Percentiles rank a stretch among this genome's conserved stretches.
Conservation (phyloP, 2,888 invertebrate genomes). For the Minunthozetes semirufus region DNA sequence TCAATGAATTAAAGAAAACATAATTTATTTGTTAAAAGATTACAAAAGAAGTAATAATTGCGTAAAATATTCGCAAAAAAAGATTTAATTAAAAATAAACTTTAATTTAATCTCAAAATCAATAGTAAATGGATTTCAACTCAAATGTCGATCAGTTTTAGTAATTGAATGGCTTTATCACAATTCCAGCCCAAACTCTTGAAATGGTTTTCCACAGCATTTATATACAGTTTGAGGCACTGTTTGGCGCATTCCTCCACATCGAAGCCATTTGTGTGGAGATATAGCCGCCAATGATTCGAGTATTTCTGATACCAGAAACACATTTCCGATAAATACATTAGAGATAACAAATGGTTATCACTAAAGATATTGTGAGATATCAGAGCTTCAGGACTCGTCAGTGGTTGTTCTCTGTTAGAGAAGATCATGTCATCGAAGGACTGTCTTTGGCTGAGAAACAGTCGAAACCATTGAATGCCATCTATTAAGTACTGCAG, state of each 20-base stretch:
- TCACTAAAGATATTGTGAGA: slow-evolving; percentile 45
- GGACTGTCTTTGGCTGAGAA: slow-evolving; percentile 9
- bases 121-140: neutral
- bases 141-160: neutral
- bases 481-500: slow-evolving; percentile 20
- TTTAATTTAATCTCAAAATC: neutral
- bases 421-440: neutral
- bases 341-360: slow-evolving; percentile 46
- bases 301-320: slow-evolving; percentile 44
- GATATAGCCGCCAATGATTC: slow-evolving; percentile 24
- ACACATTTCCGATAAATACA: slow-evolving; percentile 48
- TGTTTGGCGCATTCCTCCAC: slow-evolving; percentile 14
- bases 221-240: slow-evolving; percentile 1
- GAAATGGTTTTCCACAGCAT: slow-evolving; percentile 7
- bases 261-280: slow-evolving; percentile 4
- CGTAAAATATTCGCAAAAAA: no score
- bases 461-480: slow-evolving; percentile 13
- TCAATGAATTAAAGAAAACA: no score
- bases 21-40: no score
- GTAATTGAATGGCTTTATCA: slow-evolving; percentile 23
- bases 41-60: no score
- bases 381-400: neutral
- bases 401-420: neutral
- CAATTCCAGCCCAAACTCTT: slow-evolving; percentile 12
- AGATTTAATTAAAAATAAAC: no score